These are phyloP conservation scores for Euwallacea similis DNA, from an alignment of 1,140 invertebrate genomes.

Conservation along the genomic window DNA sequence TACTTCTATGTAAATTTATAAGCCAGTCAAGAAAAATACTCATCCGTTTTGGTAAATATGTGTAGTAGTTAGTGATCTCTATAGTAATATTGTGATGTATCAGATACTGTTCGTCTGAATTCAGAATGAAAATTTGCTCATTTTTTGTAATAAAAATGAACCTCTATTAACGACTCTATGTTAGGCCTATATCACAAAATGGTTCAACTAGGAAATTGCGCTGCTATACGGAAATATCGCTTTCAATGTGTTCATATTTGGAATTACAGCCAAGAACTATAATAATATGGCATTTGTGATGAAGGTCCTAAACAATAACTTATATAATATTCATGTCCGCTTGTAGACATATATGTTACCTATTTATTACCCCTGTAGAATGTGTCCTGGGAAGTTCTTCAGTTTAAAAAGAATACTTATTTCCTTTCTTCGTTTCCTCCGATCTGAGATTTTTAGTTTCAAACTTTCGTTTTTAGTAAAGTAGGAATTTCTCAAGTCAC, in stretches of 20 bases:
- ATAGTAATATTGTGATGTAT: constrained; percentile 45
- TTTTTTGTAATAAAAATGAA: constrained; percentile 40
- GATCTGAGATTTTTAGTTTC: not conserved
- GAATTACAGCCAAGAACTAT: not conserved
- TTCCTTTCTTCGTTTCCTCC: not conserved
- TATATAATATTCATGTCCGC: constrained; percentile 21
- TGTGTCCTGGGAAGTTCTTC: constrained; percentile 25
- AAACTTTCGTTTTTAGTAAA: not conserved
- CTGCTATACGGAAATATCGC: not conserved
- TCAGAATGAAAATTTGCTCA: constrained; percentile 46
- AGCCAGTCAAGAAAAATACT: constrained; percentile 14
- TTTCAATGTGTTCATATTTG: not conserved
- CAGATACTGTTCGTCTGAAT: constrained; percentile 41
- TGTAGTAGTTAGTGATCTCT: constrained; percentile 46
- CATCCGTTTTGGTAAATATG: constrained; percentile 7
- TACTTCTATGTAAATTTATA: constrained; percentile 33
- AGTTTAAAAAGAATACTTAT: not conserved
- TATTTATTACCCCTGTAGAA: constrained; percentile 25
- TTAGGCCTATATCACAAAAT: not conserved
- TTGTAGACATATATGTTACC: constrained; percentile 35
- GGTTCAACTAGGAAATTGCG: not conserved
- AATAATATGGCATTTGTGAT: not conserved
- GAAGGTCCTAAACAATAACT: constrained; percentile 8
- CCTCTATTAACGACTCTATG: not conserved
- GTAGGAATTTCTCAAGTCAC: not conserved